Evolutionary conservation across 2,888 invertebrate genomes (phyloP).

Genomic region (Stenotaenia linearis): DNA sequence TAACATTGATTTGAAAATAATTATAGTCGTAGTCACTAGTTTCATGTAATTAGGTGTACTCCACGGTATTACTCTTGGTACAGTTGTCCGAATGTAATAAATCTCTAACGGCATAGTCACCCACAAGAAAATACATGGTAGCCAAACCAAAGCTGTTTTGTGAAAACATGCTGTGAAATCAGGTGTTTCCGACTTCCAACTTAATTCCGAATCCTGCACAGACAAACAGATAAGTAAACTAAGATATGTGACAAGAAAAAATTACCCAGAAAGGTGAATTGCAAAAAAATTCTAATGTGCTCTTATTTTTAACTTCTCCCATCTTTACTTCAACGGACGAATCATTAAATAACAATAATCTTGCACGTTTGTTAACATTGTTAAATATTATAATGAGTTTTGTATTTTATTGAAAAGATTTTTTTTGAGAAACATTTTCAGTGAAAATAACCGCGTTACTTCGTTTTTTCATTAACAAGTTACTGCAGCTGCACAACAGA

Average conservation of each 20-base stretch:
- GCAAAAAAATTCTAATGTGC: neutral
- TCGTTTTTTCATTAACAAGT: too few relatives aligned
- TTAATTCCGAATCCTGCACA: neutral
- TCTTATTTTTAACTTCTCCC: neutral
- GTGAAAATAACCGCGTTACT: too few relatives aligned
- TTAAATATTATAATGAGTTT: too few relatives aligned
- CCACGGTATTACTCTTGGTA: neutral
- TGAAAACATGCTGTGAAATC: slow-evolving; percentile 4
- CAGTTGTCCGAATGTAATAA: neutral
- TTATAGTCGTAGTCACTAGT: neutral
- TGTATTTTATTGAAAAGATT: too few relatives aligned
- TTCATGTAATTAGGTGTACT: slow-evolving; percentile 3
- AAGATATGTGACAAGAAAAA: too few relatives aligned
- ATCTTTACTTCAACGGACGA: neutral
- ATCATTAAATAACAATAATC: neutral
- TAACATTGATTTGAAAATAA: neutral
- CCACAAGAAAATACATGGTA: neutral
- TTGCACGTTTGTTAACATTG: too few relatives aligned
- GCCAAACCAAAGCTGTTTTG: neutral
- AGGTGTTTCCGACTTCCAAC: neutral
- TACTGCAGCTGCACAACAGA: neutral
- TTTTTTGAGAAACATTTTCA: too few relatives aligned
- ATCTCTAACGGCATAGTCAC: neutral
- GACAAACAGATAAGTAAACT: too few relatives aligned
- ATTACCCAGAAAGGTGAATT: neutral